phyloP scores from a whole-genome alignment of 2,113 vertebrate species.

The Coptodon bakossiorum region DNA sequence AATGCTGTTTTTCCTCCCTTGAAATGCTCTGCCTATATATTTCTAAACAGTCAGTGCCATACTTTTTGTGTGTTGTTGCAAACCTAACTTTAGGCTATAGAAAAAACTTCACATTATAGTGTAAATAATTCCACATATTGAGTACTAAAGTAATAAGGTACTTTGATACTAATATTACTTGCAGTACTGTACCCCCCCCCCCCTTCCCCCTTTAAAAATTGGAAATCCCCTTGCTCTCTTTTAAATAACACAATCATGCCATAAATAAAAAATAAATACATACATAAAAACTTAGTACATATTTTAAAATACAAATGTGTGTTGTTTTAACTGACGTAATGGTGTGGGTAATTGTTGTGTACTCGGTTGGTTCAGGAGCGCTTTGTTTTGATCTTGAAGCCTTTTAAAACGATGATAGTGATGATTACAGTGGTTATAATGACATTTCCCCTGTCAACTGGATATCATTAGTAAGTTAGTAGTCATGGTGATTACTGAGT shows the following conservation, averaged over 20 bases:
- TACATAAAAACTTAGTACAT: background rate
- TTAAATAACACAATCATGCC: background rate
- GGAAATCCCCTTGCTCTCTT: background rate
- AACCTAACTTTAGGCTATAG: background rate
- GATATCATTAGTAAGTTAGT: background rate
- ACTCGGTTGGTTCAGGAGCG: background rate
- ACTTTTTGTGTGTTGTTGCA: background rate
- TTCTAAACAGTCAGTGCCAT: background rate
- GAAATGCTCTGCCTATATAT: background rate
- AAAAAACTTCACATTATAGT: background rate
- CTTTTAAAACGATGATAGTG: background rate
- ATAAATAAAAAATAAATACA: rapidly evolving
- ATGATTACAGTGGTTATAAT: background rate
- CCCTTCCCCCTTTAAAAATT: too few species aligned
- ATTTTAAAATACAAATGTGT: background rate
- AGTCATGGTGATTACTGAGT: background rate
- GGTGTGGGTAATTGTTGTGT: background rate
- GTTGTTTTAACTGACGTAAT: background rate
- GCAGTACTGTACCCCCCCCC: background rate
- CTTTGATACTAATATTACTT: background rate
- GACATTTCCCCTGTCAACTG: background rate
- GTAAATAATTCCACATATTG: background rate
- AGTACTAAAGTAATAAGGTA: background rate
- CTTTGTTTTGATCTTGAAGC: background rate
- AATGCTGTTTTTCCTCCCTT: background rate